Percentiles rank a stretch among this genome's conserved stretches.
These are phyloP conservation scores for Pelmatolapia mariae DNA, from an alignment of 2,113 vertebrate species.

Conservation along the genomic window DNA sequence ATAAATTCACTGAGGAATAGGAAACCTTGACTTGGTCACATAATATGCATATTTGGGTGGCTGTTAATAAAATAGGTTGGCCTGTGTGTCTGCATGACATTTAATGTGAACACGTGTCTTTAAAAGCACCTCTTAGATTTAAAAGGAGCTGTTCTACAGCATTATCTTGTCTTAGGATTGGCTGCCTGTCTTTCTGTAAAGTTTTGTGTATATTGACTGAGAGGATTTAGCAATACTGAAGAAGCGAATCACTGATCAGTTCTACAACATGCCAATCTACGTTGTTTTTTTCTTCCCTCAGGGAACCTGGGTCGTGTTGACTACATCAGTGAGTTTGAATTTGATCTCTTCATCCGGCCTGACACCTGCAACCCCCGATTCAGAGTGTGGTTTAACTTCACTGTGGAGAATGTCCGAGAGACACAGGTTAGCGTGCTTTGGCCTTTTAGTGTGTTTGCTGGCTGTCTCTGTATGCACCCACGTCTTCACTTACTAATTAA, in stretches of 20 bases:
- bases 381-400: constrained; percentile 99
- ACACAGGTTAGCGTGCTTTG: constrained; percentile 75
- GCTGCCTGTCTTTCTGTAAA: neutral
- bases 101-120: neutral
- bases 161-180: neutral
- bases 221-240: neutral
- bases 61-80: neutral
- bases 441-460: neutral
- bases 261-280: neutral
- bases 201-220: neutral
- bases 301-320: constrained; percentile 94
- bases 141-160: neutral
- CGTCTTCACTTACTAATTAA: neutral
- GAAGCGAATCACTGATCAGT: neutral
- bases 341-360: constrained; percentile 94
- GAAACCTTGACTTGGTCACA: neutral
- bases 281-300: constrained; percentile 43
- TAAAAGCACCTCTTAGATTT: neutral
- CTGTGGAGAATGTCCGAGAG: constrained; percentile 92
- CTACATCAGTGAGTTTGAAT: constrained; percentile 93
- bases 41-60: neutral
- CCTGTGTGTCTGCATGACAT: neutral
- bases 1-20: neutral
- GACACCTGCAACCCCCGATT: constrained; percentile 98
- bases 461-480: neutral